Evolutionary conservation across 2,113 vertebrate species (phyloP), one percentile per base, ranked within the genome.

Genomic region (Myiozetetes cayanensis): DNA sequence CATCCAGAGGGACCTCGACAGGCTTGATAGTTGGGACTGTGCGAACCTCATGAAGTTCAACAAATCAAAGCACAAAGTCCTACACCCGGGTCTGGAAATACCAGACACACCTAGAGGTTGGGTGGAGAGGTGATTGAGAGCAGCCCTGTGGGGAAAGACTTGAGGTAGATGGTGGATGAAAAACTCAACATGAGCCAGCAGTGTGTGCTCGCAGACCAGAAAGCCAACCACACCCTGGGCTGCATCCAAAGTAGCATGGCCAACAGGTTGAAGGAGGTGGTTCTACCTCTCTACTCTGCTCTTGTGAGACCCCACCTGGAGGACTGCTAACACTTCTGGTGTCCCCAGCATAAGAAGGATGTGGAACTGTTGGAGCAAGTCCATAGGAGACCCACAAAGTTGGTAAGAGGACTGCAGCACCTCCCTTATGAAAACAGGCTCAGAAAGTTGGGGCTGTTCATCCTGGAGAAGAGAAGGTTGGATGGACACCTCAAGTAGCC

Each of bases 111-210:
- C 12, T 46, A 17, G 15, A 6, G 7, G 19, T 4, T 67, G 37
- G 1, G 0, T 0, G 0, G 35, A 58, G 59, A 73, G 37, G 33
- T 33, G 68, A 44, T 19, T 16, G 12, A 52, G 15, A 24, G 19
- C 23, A 19, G 10, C 18, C 9, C 4, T 58, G 44, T 33, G 37
- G 37, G 46, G 68, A 41, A 4, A 3, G 23, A 24, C 33, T 46
- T 89, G 35, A 33, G 27, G 19, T 12, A n/a, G 53, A 27, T 12
- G 37, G 12, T 9, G 44, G 20, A 37, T 24, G 61, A 46, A n/a
- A 74, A 67, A 39, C 31, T 37, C 43, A 10, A 8, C 37, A 28
- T 44, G 50, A 50, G 3, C 44, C 0, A 0, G 17, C 37, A 74
- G 10, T 28, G 27, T 74, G 33, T 6, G 2, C 39, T 89, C 8